Base-by-base conservation (phyloP, 2,797 vertebrate species). In the Odontamblyopus lacepedii region DNA sequence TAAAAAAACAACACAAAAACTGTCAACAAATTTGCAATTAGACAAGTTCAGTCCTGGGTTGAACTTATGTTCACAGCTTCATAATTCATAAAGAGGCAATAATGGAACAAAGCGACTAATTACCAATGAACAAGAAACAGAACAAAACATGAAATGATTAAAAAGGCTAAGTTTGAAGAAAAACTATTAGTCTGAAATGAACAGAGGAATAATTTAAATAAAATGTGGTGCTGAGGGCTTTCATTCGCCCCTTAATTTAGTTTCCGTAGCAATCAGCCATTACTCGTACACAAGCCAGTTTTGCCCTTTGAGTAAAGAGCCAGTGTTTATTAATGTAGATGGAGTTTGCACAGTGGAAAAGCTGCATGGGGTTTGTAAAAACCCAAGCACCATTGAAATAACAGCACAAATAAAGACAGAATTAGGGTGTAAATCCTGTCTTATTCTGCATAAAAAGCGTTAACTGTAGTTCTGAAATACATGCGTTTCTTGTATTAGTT, bases 331-430 rank as follows among this genome's bases (percentile, higher is more conserved):
- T 87, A 84, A 82, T 53, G 71, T 64, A 67, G 77, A n/a, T 48
- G 81, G 81, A 86, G 80, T 92, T 90, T 91, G 81, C 85, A 81
- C 73, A 79, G 79, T 6, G 64, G 69, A 75, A 61, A 38, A 62
- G 80, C 71, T 57, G n/a, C 64, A 63, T 67, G 30, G 51, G 73
- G 65, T 26, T 60, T 16, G 78, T 67, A 70, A 23, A 26, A 59
- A 60, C 13, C 57, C 15, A 30, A 60, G 57, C 11, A 26, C 55
- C 55, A 12, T 5, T 9, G 53, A 55, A 8, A 55, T 3, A 56
- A 56, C 0, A 26, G 23, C 57, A 60, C 15, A 60, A 30, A 15
- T 27, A 30, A 29, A 15, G 15, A 60, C 27, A 15, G 44, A 15
- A 48, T 48, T 48, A 44, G 41, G 41, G 5, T 5, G 32, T 35